Percentiles rank a stretch among this genome's conserved stretches.
Conservation (phyloP, 2,113 vertebrate genomes). For the Oenanthe oenanthe region DNA sequence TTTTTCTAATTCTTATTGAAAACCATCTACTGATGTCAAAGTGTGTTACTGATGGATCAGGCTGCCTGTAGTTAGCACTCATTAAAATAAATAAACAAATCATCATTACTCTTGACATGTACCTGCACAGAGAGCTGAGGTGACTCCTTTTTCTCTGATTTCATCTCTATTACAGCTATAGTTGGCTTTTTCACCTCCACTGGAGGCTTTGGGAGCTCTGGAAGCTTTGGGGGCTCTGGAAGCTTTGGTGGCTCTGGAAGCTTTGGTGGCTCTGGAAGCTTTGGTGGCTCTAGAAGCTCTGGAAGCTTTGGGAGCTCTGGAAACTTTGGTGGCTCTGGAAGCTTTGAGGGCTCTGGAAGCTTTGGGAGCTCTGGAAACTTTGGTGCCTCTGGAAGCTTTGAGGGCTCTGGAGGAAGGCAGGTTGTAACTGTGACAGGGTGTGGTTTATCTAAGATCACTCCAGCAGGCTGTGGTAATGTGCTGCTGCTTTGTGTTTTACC, state of each 20-base stretch:
- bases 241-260: too few species aligned
- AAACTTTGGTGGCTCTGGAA: background rate
- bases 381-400: background rate
- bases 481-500: constrained; percentile 80
- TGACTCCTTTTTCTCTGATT: constrained; percentile 73
- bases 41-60: background rate
- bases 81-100: background rate
- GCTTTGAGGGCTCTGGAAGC: constrained; percentile 24
- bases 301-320: background rate
- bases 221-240: constrained; percentile 39
- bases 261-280: too few species aligned
- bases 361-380: too few species aligned
- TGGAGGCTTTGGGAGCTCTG: background rate
- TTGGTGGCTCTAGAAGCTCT: background rate
- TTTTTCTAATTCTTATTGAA: background rate
- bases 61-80: background rate
- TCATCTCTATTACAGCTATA: constrained; percentile 75
- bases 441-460: constrained; percentile 51
- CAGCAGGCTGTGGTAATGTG: constrained; percentile 60
- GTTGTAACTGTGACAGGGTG: constrained; percentile 75
- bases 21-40: background rate
- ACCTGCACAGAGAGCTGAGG: constrained; percentile 85
- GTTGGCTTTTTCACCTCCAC: constrained; percentile 68
- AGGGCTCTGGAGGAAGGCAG: constrained; percentile 66
- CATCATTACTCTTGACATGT: background rate